Base-by-base conservation (phyloP, 2,888 invertebrate species). In the Agapostemon virescens region DNA sequence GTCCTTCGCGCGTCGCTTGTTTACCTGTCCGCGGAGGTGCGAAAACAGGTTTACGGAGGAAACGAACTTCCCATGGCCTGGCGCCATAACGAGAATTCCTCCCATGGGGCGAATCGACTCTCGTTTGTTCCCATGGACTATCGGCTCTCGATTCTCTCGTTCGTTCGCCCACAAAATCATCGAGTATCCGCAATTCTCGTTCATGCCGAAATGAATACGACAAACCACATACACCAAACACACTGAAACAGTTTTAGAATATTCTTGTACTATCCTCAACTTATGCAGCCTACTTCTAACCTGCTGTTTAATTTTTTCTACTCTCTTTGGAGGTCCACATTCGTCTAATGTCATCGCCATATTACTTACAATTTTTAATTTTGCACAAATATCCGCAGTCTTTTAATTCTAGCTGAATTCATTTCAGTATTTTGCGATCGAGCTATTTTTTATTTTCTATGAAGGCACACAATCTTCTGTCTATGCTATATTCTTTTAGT, bases 21-120 rank as follows among this genome's bases (percentile, higher is more conserved):
- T 64, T 69, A 66, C 69, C 33, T 36, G 23, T 38, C 20, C 23
- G 23, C 45, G 58, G 30, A 55, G 40, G 45, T 26, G 69, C 63
- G 66, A 38, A 45, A 79, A 79, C 79, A 72, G 71, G 78, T 78
- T 80, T 73, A 23, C 72, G 30, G 55, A 33, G 38, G n/a, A 73
- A 73, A 52, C 45, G 52, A 68, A 79, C 69, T 76, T 70, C 66
- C 26, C 45, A 55, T 36, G 49, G 1, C 26, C 15, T 55, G 55
- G 55, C 55, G 55, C 55, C 55, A 55, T 26, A 26, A 15, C 55
- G 23, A 17, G 55, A 17, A 55, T 30, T 30, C 55, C 26, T 55
- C 81, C 79, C 74, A 11, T 2, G 78, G 55, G 75, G 75, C 74
- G 42, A 61, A 49, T 69, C 52, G 42, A 5, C 17, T 9, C n/a